These are phyloP conservation scores for Psix sp. DNA, from an alignment of 1,140 invertebrate species.

Conservation along the genomic window DNA sequence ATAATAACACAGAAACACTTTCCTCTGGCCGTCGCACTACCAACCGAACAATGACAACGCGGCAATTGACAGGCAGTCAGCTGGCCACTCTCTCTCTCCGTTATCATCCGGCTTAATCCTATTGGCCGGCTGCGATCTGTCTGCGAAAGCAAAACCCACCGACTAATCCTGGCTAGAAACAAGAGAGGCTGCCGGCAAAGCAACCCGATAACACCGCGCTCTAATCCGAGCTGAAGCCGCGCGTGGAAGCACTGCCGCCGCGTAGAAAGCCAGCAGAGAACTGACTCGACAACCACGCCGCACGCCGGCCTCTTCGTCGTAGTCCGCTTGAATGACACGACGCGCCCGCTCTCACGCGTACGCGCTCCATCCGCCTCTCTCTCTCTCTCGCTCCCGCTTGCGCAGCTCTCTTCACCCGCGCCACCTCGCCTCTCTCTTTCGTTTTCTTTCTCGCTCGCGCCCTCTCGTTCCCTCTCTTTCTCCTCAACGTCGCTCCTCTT, in stretches of 20 bases:
- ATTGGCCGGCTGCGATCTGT: slow-evolving; percentile 1
- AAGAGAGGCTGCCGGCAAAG: slow-evolving; percentile 28
- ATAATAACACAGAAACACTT: slow-evolving; percentile 15
- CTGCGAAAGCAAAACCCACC: slow-evolving; percentile 22
- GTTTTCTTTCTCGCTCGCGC: too few relatives aligned
- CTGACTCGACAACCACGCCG: slow-evolving; percentile 68
- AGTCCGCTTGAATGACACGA: slow-evolving; percentile 65
- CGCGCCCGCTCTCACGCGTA: slow-evolving; percentile 73
- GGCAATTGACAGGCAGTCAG: too few relatives aligned
- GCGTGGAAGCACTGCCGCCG: slow-evolving; percentile 71
- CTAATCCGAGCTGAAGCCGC: slow-evolving; percentile 66
- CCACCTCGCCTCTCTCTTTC: slow-evolving; percentile 47
- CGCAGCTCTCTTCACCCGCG: slow-evolving; percentile 16
- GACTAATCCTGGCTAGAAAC: slow-evolving; percentile 12
- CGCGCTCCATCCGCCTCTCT: slow-evolving; percentile 50
- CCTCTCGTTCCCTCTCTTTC: slow-evolving; percentile 17
- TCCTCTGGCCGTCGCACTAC: too few relatives aligned
- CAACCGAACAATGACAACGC: too few relatives aligned
- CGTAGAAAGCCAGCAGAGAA: slow-evolving; percentile 79
- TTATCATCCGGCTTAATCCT: slow-evolving; percentile 17
- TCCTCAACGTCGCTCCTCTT: neutral
- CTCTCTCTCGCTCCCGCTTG: slow-evolving; percentile 30
- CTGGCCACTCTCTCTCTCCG: too few relatives aligned
- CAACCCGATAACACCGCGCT: slow-evolving; percentile 67
- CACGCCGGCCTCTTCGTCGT: slow-evolving; percentile 53